Base-by-base conservation (phyloP, 2,113 vertebrate species). In the Furnarius figulus region DNA sequence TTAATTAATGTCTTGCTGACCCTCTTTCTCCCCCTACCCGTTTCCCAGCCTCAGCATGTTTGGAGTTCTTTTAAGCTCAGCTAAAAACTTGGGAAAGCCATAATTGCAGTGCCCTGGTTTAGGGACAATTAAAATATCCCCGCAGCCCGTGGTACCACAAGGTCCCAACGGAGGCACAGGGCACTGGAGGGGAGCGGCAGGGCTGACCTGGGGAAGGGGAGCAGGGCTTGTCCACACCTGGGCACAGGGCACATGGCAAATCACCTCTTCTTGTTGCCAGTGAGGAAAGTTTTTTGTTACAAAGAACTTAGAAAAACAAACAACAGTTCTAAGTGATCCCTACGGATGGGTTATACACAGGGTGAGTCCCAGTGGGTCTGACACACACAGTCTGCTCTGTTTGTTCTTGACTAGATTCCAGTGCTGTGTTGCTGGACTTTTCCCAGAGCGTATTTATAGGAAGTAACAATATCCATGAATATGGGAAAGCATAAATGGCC, bases 91-190 rank as follows among this genome's bases (percentile, higher is more conserved):
- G 53, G 19, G 33, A 80, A 74, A 91, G 42, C 46, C 76, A 0
- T 59, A 81, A 92, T 27, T 81, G 73, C 5, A 77, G 86, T n/a
- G 59, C 17, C 71, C 62, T 53, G 76, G 37, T 81, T 90, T 58
- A 71, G 3, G 9, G 68, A 63, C 65, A 65, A 49, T 20, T 70
- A 35, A 22, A 84, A n/a, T 35, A 35, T 10, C 37, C 68, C 33
- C 22, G 30, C 24, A 61, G 44, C 22, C 23, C 0, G 0, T 0
- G 0, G 11, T 6, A 40, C 46, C 44, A 7, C 4, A 18, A 53
- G 46, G 7, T 62, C 31, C n/a, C 22, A 46, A 19, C n/a, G 10
- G 9, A 50, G 71, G 21, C 10, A 15, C 4, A 18, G 71, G 50
- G 42, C 47, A 72, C 56, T 16, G n/a, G 16, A 35, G 72, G 33